Evolutionary conservation across 2,797 vertebrate genomes (phyloP), one percentile per base, ranked within the genome.

Genomic region (Muscicapa comitata): DNA sequence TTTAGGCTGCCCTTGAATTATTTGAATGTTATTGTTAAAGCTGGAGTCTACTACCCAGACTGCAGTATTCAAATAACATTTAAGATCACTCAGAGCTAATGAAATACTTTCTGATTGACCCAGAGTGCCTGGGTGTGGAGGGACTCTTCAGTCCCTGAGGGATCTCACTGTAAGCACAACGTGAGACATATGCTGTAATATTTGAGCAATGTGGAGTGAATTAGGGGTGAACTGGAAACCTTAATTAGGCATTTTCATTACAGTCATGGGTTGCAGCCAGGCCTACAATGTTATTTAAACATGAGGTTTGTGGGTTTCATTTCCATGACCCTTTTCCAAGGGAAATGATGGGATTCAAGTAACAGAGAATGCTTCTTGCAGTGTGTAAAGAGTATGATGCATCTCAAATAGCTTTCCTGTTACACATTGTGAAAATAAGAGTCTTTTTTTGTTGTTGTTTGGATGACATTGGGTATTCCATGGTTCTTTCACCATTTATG

Each of bases 381-480:
- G 54, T 91, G 43, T 83, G 81, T 88, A 91, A 92, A 72, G 76
- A 57, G 50, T n/a, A 94, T 95, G 94, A 96, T 91, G 84, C 31
- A 59, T 92, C 25, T 72, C 89, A 93, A 91, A 96, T 96, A 83
- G 11, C 79, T 92, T 93, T 95, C 65, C 38, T 43, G 88, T 97
- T 93, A 91, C 86, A 47, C 21, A 48, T 1, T 80, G 38, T 72
- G 47, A 93, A 92, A 92, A 92, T 82, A 89, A 28, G 48, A 85
- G 50, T 37, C 0, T 40, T 79, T 77, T 23, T 71, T 79, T 57
- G n/a, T 7, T 62, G 10, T 57, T 67, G 50, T 85, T 66, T 83
- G 42, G 29, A 72, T 18, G 40, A 17, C 38, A 2, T 42, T 87
- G 50, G 50, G 45, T 10, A 55, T 92, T 90, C 43, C 67, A 79